Conservation (phyloP, 2,888 invertebrate species). For the Cyclophora albipunctata region DNA sequence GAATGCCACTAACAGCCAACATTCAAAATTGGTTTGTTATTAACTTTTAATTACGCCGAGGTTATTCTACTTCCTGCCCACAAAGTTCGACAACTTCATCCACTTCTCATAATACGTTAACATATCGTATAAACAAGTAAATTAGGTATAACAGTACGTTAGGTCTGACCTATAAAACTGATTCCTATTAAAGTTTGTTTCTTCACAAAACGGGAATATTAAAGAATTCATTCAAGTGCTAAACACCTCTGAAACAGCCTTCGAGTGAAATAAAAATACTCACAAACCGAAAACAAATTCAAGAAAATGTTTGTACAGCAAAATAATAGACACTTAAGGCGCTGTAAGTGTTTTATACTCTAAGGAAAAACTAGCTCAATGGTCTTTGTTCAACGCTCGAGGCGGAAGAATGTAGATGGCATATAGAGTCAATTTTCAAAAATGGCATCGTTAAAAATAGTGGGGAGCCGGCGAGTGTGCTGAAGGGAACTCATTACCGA, state of each 20-base stretch:
- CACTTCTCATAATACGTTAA: too few species aligned
- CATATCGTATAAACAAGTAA: too few species aligned
- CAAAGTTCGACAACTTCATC: too few species aligned
- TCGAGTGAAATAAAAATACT: background rate
- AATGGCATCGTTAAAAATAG: slow-evolving; percentile 57
- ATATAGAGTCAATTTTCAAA: slow-evolving; percentile 48
- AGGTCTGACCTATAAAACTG: too few species aligned
- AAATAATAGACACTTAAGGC: slow-evolving; percentile 12
- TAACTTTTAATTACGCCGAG: slow-evolving; percentile 34
- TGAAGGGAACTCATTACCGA: slow-evolving; percentile 68
- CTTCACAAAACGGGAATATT: too few species aligned
- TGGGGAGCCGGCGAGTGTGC: slow-evolving; percentile 48
- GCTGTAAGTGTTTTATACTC: slow-evolving; percentile 10
- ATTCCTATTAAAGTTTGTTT: too few species aligned
- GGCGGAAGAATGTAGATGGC: slow-evolving; percentile 24
- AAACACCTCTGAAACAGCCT: background rate
- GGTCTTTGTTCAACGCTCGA: slow-evolving; percentile 15
- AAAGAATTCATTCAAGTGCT: too few species aligned
- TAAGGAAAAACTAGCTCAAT: slow-evolving; percentile 10
- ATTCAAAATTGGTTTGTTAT: slow-evolving; percentile 24
- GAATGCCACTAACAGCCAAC: slow-evolving; percentile 20
- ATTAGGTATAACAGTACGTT: too few species aligned
- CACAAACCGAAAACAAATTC: slow-evolving; percentile 4
- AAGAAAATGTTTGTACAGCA: slow-evolving; percentile 10
- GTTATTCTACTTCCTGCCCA: slow-evolving; percentile 7